These are phyloP conservation scores for Stegodyphus dumicola DNA, from an alignment of 1,140 invertebrate species.

Conservation along the genomic window DNA sequence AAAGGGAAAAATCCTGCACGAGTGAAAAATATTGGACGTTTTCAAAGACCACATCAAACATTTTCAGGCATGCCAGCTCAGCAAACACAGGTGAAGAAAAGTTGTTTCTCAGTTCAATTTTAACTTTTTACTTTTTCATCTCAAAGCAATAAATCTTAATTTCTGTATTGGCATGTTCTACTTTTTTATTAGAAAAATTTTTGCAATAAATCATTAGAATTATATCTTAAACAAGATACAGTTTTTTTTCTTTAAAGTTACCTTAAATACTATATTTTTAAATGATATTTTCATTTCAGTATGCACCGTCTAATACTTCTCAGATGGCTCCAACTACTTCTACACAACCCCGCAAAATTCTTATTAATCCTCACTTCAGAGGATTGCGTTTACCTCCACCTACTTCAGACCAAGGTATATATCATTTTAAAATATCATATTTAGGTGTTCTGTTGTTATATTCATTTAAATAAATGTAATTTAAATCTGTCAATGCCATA, in stretches of 20 bases:
- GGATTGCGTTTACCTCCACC: slow-evolving; percentile 15
- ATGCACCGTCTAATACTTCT: not conserved
- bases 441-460: not conserved
- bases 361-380: slow-evolving; percentile 55
- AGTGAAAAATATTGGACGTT: not conserved
- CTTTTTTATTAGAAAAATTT: too few relatives aligned
- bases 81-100: not conserved
- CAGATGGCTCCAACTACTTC: not conserved
- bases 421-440: not conserved
- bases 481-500: too few relatives aligned
- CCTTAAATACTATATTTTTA: too few relatives aligned
- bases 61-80: not conserved
- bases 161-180: too few relatives aligned
- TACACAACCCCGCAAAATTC: slow-evolving; percentile 32
- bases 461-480: too few relatives aligned
- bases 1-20: slow-evolving; percentile 11
- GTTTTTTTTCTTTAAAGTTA: too few relatives aligned
- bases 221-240: too few relatives aligned
- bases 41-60: not conserved
- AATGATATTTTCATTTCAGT: too few relatives aligned
- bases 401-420: slow-evolving; percentile 18
- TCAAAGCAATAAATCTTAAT: too few relatives aligned
- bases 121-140: too few relatives aligned
- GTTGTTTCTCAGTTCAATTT: too few relatives aligned
- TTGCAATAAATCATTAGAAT: too few relatives aligned